Conservation (phyloP, 2,888 invertebrate species). For the Strigamia crassipes region DNA sequence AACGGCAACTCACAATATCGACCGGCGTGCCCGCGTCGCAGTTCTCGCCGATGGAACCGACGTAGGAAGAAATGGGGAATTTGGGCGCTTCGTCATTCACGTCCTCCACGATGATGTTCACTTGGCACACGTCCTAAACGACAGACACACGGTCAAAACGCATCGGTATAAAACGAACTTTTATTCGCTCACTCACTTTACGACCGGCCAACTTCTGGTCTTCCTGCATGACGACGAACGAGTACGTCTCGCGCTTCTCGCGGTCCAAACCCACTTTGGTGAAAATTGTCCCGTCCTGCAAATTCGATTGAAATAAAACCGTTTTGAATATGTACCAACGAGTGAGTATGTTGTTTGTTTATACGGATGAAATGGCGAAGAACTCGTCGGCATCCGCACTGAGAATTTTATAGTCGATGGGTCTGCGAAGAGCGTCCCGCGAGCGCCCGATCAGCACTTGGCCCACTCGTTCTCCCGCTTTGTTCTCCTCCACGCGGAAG, state of each 20-base stretch:
- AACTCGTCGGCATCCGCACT: conserved; percentile 47
- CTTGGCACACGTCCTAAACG: conserved; percentile 54
- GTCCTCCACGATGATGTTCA: conserved; percentile 54
- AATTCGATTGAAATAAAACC: not conserved
- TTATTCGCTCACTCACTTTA: conserved; percentile 50
- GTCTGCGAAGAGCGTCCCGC: conserved; percentile 47
- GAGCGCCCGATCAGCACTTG: conserved; percentile 48
- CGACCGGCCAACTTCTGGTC: conserved; percentile 54
- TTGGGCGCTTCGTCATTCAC: conserved; percentile 54
- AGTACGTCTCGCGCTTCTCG: conserved; percentile 54
- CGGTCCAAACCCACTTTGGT: conserved; percentile 54
- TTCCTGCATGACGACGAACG: conserved; percentile 54
- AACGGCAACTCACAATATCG: conserved; percentile 52
- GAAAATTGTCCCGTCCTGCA: conserved; percentile 51
- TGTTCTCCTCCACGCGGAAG: conserved; percentile 54
- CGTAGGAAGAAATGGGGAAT: conserved; percentile 52
- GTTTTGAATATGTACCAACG: too few relatives aligned
- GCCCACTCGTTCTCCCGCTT: conserved; percentile 53
- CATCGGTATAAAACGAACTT: too few relatives aligned
- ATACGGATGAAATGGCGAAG: conserved; percentile 46
- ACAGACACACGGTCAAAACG: too few relatives aligned
- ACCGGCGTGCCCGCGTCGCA: conserved; percentile 54
- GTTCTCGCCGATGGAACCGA: conserved; percentile 54
- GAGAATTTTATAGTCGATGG: conserved; percentile 48
- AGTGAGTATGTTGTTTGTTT: not conserved